phyloP scores from a whole-genome alignment of 2,797 vertebrate genomes.

The Scyliorhinus canicula region DNA sequence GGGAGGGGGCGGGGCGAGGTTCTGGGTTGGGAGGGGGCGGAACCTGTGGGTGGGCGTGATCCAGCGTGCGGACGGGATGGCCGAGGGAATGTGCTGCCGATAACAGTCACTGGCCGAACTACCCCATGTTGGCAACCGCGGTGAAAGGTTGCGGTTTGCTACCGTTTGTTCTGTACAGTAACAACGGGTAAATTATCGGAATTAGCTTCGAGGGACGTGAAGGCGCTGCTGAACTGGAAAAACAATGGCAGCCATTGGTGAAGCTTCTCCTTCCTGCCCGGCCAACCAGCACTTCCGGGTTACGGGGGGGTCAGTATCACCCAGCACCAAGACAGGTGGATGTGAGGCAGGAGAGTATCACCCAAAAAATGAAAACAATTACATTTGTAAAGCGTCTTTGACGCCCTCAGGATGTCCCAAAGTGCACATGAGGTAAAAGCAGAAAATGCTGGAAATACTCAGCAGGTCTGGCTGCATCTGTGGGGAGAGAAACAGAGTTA shows the following conservation, averaged over 20 bases:
- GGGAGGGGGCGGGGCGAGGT: too few species aligned
- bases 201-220: not conserved
- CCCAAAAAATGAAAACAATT: not conserved
- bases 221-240: not conserved
- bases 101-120: slow-evolving; percentile 41
- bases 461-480: not conserved
- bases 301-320: not conserved
- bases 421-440: not conserved
- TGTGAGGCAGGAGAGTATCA: not conserved
- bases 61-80: too few species aligned
- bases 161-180: not conserved
- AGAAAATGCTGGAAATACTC: not conserved
- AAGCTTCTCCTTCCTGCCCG: not conserved
- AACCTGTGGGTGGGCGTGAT: too few species aligned
- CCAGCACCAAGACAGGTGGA: not conserved
- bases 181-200: not conserved
- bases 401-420: not conserved
- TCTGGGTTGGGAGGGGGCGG: too few species aligned
- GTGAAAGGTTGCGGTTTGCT: not conserved
- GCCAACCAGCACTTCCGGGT: not conserved
- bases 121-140: not conserved
- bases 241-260: not conserved
- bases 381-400: not conserved
- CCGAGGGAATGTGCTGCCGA: not conserved
- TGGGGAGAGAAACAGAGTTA: not conserved